Evolutionary conservation across 2,113 vertebrate genomes (phyloP).

Genomic region (Solenodon paradoxus): DNA sequence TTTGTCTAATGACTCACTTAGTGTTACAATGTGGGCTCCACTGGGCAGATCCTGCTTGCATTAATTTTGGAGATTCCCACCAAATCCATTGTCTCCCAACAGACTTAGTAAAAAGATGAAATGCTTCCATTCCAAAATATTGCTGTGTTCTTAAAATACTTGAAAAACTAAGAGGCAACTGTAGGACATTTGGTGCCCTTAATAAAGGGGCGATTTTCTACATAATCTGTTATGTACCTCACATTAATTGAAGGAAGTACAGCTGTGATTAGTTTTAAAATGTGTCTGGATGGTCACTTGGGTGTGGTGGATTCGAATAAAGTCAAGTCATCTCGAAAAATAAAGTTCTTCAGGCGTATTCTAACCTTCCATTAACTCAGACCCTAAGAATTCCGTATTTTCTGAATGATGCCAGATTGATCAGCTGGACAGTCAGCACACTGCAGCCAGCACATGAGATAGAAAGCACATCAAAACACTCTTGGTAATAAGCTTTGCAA

Average conservation of each 20-base stretch:
- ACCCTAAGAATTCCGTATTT: neutral
- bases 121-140: neutral
- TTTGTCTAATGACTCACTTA: too few relatives aligned
- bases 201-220: neutral
- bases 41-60: neutral
- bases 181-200: neutral
- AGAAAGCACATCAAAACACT: neutral
- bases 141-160: neutral
- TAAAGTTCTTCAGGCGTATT: neutral
- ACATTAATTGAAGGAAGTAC: neutral
- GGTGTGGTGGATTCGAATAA: neutral
- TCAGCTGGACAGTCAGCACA: neutral
- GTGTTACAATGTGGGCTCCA: too few relatives aligned
- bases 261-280: neutral
- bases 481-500: neutral
- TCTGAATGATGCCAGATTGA: neutral
- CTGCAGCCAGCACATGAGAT: rapidly evolving
- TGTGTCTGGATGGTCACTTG: neutral
- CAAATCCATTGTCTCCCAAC: neutral
- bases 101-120: slow-evolving; percentile 20
- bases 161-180: neutral
- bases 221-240: neutral
- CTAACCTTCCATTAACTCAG: neutral
- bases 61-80: neutral
- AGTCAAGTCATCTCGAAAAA: neutral